Base-by-base conservation (phyloP, 2,113 vertebrate species). In the Corythornis cristatus region DNA sequence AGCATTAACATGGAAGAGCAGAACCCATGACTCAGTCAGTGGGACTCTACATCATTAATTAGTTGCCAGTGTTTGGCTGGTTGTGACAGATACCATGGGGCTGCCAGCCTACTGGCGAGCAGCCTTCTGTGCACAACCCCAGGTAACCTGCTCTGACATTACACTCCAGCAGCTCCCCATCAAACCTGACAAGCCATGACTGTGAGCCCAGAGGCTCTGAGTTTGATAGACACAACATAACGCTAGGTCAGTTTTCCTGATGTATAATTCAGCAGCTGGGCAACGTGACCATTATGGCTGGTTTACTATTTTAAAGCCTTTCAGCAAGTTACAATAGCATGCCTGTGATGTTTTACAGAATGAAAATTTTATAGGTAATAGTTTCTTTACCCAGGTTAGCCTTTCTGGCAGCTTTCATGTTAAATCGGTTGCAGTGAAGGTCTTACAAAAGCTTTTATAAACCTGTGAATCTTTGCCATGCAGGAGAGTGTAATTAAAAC, bases 241-340 rank as follows among this genome's bases (percentile, higher is more conserved):
- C 12, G 37, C 74, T 37, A 56, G 88, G 83, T 74, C 90, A 89
- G 3, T 71, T 91, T 89, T 89, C 72, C 57, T 6, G 7, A 85
- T 89, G 76, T 88, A 72, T 90, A 92, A 96, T 95, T 94, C 86
- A 95, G 65, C 28, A 48, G 26, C 56, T 54, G 61, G 68, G 64
- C 71, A 93, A 45, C 42, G 17, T 53, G 62, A 88, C 40, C 19
- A 15, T 61, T 88, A 70, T 0, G 3, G 56, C 50, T 82, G 28
- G 20, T 86, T 77, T 64, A 89, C 89, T 94, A n/a, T 61, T 96
- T 94, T 43, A 91, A 76, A 61, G 90, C 35, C 45, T 89, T 88
- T 87, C 65, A 81, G n/a, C 73, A 90, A 92, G 45, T 53, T 64
- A 62, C 17, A 40, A 37, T 8, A 87, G 18, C 46, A 51, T 0